Conservation (phyloP, 1,140 invertebrate species). For the Aculops lycopersici region DNA sequence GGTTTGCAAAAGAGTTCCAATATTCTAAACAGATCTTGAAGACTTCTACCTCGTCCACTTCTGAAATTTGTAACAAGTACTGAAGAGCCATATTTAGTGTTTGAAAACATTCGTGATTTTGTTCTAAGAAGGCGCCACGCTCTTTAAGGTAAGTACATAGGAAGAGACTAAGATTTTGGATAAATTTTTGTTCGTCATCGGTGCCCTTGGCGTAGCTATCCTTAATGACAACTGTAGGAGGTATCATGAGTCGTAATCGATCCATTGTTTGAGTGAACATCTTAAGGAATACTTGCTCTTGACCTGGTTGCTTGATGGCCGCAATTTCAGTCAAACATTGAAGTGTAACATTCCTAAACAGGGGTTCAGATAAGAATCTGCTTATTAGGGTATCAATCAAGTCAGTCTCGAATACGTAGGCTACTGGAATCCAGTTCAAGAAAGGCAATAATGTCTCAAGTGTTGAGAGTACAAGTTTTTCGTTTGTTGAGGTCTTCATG, state of each 20-base stretch:
- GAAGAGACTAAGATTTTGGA: conserved; percentile 90
- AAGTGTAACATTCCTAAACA: conserved; percentile 89
- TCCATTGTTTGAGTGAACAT: conserved; percentile 65
- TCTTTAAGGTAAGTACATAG: conserved; percentile 86
- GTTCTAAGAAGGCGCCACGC: conserved; percentile 57
- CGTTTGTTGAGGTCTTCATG: conserved; percentile 86
- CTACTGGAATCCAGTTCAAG: conserved; percentile 95
- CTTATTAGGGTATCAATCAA: conserved; percentile 68
- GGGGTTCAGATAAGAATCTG: conserved; percentile 72
- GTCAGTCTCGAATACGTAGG: conserved; percentile 97
- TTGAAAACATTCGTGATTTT: conserved; percentile 28
- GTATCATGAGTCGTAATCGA: conserved; percentile 61
- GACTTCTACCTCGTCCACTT: conserved; percentile 96
- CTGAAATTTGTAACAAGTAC: conserved; percentile 80
- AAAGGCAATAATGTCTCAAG: conserved; percentile 81
- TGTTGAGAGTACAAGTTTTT: conserved; percentile 62
- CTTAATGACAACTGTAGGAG: conserved; percentile 56
- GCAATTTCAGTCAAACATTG: conserved; percentile 91
- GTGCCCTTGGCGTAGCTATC: conserved; percentile 63
- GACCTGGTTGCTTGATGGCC: conserved; percentile 26
- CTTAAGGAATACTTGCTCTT: conserved; percentile 61
- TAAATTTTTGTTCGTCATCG: conserved; percentile 94
- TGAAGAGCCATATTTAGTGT: conserved; percentile 44
- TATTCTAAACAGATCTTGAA: conserved; percentile 99
- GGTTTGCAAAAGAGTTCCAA: conserved; percentile 70